Evolutionary conservation across 2,888 invertebrate genomes (phyloP).

Genomic region (Desoria tigrina): DNA sequence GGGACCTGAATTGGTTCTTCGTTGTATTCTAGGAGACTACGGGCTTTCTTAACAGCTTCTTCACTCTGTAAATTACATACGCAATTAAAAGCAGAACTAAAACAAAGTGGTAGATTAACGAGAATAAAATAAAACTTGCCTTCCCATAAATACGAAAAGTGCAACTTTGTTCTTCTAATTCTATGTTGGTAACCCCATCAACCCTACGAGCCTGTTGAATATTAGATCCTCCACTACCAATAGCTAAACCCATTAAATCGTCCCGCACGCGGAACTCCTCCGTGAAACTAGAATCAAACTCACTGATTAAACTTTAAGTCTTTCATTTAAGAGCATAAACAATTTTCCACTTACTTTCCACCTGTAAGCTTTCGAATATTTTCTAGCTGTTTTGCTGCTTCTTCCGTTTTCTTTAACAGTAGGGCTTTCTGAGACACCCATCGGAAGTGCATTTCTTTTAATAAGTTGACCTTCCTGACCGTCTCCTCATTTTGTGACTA

Average conservation of each 20-base stretch:
- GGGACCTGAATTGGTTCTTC: slow-evolving; percentile 96
- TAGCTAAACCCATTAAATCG: slow-evolving; percentile 97
- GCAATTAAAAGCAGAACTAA: neutral
- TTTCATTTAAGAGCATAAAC: neutral
- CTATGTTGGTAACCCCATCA: slow-evolving; percentile 91
- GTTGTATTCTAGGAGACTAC: slow-evolving; percentile 93
- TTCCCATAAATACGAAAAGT: slow-evolving; percentile 96
- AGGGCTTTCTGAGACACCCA: slow-evolving; percentile 65
- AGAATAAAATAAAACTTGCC: slow-evolving; percentile 59
- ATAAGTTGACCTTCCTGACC: slow-evolving; percentile 81
- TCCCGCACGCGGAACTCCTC: slow-evolving; percentile 95
- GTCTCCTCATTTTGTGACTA: slow-evolving; percentile 74
- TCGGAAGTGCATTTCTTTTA: slow-evolving; percentile 68
- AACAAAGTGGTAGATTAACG: no score
- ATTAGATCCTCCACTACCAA: slow-evolving; percentile 70
- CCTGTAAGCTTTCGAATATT: slow-evolving; percentile 84
- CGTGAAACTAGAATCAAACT: slow-evolving; percentile 66
- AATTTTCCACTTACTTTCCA: slow-evolving; percentile 71
- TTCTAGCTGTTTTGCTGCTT: slow-evolving; percentile 92
- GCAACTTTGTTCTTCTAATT: slow-evolving; percentile 90
- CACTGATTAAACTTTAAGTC: slow-evolving; percentile 11
- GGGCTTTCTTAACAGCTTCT: slow-evolving; percentile 88
- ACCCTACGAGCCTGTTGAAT: slow-evolving; percentile 94
- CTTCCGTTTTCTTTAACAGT: slow-evolving; percentile 91
- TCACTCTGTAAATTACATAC: slow-evolving; percentile 64